phyloP scores from a whole-genome alignment of 2,888 invertebrate species.

The Sisyra nigra region DNA sequence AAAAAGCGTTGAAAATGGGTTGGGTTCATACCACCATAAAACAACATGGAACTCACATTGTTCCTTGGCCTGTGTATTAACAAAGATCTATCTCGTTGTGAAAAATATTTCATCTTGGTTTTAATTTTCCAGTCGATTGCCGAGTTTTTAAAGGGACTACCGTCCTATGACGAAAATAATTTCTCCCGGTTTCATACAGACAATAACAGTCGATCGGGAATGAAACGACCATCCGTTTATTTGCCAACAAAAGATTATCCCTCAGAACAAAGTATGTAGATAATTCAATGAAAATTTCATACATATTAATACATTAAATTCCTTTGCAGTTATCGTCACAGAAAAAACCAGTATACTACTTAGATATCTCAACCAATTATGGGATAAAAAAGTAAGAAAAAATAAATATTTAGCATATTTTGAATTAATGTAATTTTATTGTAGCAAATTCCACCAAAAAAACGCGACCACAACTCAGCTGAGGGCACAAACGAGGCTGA shows the following conservation, averaged over 20 bases:
- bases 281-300: background rate
- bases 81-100: background rate
- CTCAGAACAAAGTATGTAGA: slow-evolving; percentile 70
- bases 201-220: slow-evolving; percentile 61
- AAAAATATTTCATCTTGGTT: background rate
- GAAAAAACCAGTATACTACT: slow-evolving; percentile 89
- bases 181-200: slow-evolving; percentile 84
- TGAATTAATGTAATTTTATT: slow-evolving; percentile 2
- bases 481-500: slow-evolving; percentile 21
- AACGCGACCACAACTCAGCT: slow-evolving; percentile 20
- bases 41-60: background rate
- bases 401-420: background rate
- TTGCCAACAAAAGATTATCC: slow-evolving; percentile 86
- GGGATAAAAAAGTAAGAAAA: slow-evolving; percentile 69
- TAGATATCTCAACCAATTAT: slow-evolving; percentile 87
- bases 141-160: slow-evolving; percentile 82
- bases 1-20: background rate
- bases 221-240: slow-evolving; percentile 80
- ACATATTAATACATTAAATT: background rate
- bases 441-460: slow-evolving; percentile 21
- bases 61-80: no score
- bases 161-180: slow-evolving; percentile 79
- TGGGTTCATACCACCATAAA: background rate
- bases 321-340: slow-evolving; percentile 74
- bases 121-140: slow-evolving; percentile 54